phyloP scores from a whole-genome alignment of 2,797 vertebrate genomes.

The Graptemys geographica region DNA sequence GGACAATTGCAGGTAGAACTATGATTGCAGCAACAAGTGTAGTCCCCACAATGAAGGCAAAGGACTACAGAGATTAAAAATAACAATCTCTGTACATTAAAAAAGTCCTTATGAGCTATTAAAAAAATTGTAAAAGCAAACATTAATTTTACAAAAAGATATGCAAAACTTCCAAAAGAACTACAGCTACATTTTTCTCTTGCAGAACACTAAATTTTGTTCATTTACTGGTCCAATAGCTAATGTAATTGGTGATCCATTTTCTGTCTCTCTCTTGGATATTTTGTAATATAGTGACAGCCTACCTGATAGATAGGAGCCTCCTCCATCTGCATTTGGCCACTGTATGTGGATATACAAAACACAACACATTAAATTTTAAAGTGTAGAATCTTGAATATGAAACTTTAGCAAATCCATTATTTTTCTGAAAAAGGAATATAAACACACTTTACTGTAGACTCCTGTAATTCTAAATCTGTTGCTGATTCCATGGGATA shows the following conservation, averaged over 20 bases:
- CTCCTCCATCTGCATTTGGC: slow-evolving; percentile 86
- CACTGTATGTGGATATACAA: slow-evolving; percentile 78
- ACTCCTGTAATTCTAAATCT: slow-evolving; percentile 74
- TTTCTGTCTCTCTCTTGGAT: not conserved
- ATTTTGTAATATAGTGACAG: not conserved
- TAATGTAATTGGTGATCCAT: not conserved
- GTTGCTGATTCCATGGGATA: slow-evolving; percentile 84
- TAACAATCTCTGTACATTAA: not conserved
- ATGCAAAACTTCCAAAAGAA: not conserved
- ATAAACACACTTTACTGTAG: slow-evolving; percentile 84
- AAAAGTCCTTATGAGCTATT: not conserved
- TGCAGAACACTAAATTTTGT: not conserved
- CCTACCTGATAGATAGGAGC: slow-evolving; percentile 84
- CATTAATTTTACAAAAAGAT: not conserved
- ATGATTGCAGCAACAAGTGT: not conserved
- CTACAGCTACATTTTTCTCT: not conserved
- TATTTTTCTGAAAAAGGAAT: slow-evolving; percentile 26
- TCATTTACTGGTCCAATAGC: not conserved
- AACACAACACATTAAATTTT: slow-evolving; percentile 14
- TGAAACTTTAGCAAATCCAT: slow-evolving; percentile 4
- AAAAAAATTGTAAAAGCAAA: too few species aligned
- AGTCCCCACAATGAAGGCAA: accelerated
- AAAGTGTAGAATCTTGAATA: slow-evolving; percentile 13
- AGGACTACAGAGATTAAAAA: not conserved
- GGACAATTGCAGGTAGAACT: not conserved